These are phyloP conservation scores for Diarsia dahlii DNA, from an alignment of 2,888 invertebrate genomes.

Conservation along the genomic window DNA sequence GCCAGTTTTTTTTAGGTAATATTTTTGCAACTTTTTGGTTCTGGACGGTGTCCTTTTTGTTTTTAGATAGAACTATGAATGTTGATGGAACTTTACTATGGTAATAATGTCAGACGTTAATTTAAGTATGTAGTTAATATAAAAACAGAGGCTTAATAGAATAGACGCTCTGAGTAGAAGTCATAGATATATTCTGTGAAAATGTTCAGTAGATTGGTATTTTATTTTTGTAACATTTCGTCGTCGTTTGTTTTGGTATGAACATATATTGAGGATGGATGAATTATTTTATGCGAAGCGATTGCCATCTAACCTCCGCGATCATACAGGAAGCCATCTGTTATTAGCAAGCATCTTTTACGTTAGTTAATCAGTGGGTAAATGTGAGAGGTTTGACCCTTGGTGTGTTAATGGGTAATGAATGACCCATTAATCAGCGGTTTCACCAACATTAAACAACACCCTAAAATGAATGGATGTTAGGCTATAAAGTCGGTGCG, in stretches of 20 bases:
- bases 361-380: constrained; percentile 16
- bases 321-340: constrained; percentile 38
- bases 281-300: constrained; percentile 1
- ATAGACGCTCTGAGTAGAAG: background rate
- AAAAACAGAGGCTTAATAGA: background rate
- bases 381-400: constrained; percentile 27
- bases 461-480: background rate
- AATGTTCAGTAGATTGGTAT: background rate
- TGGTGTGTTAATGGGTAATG: background rate
- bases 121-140: background rate
- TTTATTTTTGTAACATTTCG: background rate
- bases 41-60: background rate
- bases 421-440: background rate
- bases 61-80: background rate
- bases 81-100: background rate
- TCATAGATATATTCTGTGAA: background rate
- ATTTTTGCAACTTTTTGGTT: constrained; percentile 41
- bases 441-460: background rate
- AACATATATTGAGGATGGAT: too few relatives aligned
- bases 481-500: too few relatives aligned
- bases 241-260: background rate
- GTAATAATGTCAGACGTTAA: constrained; percentile 3
- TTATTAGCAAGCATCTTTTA: constrained; percentile 5
- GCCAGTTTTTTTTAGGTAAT: constrained; percentile 50
- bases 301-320: constrained; percentile 20